phyloP scores from a whole-genome alignment of 2,113 vertebrate genomes.

The Cichladusa arquata region DNA sequence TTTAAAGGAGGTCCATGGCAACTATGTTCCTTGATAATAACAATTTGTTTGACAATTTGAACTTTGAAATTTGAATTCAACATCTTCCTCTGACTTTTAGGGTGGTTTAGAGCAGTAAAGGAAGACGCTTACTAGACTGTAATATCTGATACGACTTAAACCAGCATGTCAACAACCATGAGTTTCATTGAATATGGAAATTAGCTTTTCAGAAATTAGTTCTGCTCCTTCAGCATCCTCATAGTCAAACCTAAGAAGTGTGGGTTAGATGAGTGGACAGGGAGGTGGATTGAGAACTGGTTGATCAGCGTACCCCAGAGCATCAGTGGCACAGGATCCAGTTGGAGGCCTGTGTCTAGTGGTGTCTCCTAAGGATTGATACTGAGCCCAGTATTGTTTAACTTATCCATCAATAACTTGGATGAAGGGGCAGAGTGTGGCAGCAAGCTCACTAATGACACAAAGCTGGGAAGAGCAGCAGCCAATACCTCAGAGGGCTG shows the following conservation, averaged over 20 bases:
- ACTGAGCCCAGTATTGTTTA: background rate
- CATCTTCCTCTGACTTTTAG: background rate
- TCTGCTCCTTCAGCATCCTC: background rate
- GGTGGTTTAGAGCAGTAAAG: background rate
- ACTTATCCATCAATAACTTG: background rate
- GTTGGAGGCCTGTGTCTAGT: background rate
- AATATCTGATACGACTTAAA: background rate
- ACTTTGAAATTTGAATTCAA: background rate
- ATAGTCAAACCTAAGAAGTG: background rate
- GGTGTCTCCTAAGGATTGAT: fast-evolving
- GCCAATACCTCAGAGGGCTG: fast-evolving
- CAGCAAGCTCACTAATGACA: background rate
- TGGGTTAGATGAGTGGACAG: background rate
- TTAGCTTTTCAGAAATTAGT: background rate
- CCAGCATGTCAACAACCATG: background rate
- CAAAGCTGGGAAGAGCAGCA: background rate
- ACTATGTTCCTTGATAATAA: background rate
- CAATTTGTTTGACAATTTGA: background rate
- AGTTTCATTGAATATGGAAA: background rate
- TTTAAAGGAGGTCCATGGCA: background rate
- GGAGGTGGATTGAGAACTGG: background rate
- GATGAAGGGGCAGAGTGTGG: background rate
- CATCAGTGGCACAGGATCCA: background rate
- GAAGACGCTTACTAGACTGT: background rate
- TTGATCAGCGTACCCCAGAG: background rate